These are phyloP conservation scores for Borostomias antarcticus DNA, from an alignment of 2,797 vertebrate species.

Conservation along the genomic window DNA sequence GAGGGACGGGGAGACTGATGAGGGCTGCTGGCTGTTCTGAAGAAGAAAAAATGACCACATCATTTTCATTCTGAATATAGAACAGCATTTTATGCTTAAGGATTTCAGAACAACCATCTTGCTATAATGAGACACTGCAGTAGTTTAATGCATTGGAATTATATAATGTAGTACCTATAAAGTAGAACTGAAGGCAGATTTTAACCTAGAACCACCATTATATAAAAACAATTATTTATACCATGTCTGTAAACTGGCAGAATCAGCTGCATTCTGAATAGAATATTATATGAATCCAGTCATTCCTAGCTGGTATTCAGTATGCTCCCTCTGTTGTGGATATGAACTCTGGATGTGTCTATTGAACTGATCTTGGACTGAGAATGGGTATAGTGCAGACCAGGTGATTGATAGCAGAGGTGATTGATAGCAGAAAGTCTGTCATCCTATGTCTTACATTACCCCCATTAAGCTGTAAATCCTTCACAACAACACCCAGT, in stretches of 20 bases:
- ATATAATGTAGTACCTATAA: background rate
- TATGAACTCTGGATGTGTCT: constrained; percentile 51
- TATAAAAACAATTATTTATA: background rate
- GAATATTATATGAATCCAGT: background rate
- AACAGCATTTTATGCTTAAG: background rate
- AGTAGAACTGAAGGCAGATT: background rate
- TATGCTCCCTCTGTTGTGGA: constrained; percentile 57
- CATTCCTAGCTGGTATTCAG: constrained; percentile 23
- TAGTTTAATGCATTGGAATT: background rate
- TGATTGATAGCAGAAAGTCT: constrained; percentile 75
- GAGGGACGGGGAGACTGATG: constrained; percentile 47
- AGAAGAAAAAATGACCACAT: constrained; percentile 19
- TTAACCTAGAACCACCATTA: background rate
- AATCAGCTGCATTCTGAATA: background rate
- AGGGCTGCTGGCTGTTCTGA: constrained; percentile 43
- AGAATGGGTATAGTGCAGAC: constrained; percentile 45
- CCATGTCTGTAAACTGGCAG: background rate
- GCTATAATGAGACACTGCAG: background rate
- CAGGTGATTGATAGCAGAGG: constrained; percentile 79
- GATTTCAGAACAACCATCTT: background rate
- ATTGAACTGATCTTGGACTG: constrained; percentile 46
- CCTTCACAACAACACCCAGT: constrained; percentile 64
- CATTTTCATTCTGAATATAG: background rate
- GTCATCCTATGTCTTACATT: constrained; percentile 51
- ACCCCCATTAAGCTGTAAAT: constrained; percentile 83